Evolutionary conservation across 1,140 invertebrate species (phyloP), one percentile per base, ranked within the genome.

Genomic region (Heliconius congener): DNA sequence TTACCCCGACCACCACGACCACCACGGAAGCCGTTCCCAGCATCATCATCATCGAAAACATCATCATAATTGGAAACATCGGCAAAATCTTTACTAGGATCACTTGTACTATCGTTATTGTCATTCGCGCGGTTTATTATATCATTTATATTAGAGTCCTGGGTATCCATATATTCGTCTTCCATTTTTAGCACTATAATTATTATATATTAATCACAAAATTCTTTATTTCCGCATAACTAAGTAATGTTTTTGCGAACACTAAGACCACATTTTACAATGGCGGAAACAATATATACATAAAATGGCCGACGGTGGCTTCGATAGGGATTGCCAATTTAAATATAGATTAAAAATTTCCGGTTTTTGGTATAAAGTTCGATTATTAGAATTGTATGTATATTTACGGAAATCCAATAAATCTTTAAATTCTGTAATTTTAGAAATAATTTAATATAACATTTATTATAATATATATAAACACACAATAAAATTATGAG

Each of bases 1-100:
- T 95, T 95, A 79, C 94, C 94, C 74, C 96, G 93, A 77, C 96
- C 92, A 80, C 95, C 95, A 82, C 95, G 90, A 80, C 95, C 88
- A 57, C 95, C 88, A n/a, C 92, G 82, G 73, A 90, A 92, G 78
- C 89, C 90, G 74, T 92, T 91, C 16, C 89, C 87, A 4, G 89
- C 89, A 13, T 92, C 90, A 42, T 93, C 91, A 57, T 93, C 91
- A 19, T 93, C 90, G 71, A 85, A 89, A 73, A 71, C 81, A 27
- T 92, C 90, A 8, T 93, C 90, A 72, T 88, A 90, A n/a, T 82
- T 84, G 37, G 80, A 57, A 37, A 74, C 76, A 77, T 91, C 90
- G 78, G 73, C 77, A 39, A 90, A 89, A 75, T 91, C 90, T 80
- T 93, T 92, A 19, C 82, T 73, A 16, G 82, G 70, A 77, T 88